A percentile compares a stretch with the other conserved stretches of the same genome.
Evolutionary conservation across 2,888 invertebrate genomes (phyloP).

Genomic region (Silvanus unidentatus): DNA sequence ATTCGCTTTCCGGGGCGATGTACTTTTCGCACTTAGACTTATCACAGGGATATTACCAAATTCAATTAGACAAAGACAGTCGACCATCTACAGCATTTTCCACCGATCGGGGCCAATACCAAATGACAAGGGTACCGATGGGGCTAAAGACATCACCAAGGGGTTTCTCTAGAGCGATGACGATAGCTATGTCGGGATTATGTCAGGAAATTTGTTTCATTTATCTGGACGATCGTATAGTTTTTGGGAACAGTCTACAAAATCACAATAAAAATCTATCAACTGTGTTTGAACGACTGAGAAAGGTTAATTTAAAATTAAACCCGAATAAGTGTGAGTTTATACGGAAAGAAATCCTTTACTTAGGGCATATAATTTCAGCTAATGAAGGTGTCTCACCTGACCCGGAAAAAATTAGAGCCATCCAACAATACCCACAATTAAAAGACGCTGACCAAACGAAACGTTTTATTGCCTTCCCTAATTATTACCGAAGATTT

Average conservation of each 20-base stretch:
- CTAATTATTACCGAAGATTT: background rate
- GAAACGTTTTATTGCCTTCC: background rate
- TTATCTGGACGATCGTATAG: background rate
- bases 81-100: slow-evolving; percentile 22
- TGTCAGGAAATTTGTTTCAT: background rate
- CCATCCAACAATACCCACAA: background rate
- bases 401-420: background rate
- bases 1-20: too few relatives aligned
- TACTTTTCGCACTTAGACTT: background rate
- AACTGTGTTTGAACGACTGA: background rate
- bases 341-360: background rate
- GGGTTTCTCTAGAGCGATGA: slow-evolving; percentile 15
- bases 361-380: slow-evolving; percentile 1
- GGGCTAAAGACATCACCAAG: slow-evolving; percentile 22
- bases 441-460: background rate
- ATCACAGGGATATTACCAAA: too few relatives aligned
- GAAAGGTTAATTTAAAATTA: background rate
- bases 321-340: slow-evolving; percentile 1
- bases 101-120: slow-evolving; percentile 21
- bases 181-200: too few relatives aligned
- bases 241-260: background rate
- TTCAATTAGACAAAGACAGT: slow-evolving; percentile 16
- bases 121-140: slow-evolving; percentile 21
- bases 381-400: slow-evolving; percentile 4
- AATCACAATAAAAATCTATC: background rate